Evolutionary conservation across 2,113 vertebrate species (phyloP).

Genomic region (Ptychochromis oligacanthus): DNA sequence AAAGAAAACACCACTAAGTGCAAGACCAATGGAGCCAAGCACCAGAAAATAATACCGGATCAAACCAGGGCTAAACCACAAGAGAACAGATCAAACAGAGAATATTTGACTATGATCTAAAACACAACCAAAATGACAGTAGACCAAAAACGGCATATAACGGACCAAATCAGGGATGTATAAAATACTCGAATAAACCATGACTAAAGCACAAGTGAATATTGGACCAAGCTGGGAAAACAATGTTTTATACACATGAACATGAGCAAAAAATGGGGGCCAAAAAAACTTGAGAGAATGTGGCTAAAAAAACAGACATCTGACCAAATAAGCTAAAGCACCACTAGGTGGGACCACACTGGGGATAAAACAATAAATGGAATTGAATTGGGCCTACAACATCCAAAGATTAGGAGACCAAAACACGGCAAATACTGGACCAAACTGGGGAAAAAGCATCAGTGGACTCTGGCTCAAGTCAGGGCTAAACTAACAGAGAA

Average conservation of each 20-base stretch:
- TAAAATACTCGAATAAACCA: neutral
- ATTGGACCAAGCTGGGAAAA: neutral
- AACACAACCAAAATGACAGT: neutral
- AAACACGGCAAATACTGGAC: neutral
- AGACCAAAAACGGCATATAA: neutral
- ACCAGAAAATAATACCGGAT: neutral
- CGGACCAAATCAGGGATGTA: neutral
- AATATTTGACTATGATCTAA: neutral
- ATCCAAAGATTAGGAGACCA: neutral
- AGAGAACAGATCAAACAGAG: neutral
- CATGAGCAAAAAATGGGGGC: neutral
- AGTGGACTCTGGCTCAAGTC: neutral
- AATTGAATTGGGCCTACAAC: neutral
- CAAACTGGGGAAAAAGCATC: neutral
- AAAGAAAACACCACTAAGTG: neutral
- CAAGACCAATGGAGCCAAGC: neutral
- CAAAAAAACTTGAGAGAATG: neutral
- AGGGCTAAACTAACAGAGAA: neutral
- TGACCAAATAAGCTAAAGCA: neutral
- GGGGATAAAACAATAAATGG: neutral
- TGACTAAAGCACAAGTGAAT: neutral
- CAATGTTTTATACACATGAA: neutral
- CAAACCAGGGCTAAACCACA: neutral
- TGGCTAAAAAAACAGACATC: neutral
- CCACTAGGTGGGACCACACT: neutral